Evolutionary conservation across 2,797 vertebrate species (phyloP), one percentile per base, ranked within the genome.

Genomic region (Poecilia velifera): DNA sequence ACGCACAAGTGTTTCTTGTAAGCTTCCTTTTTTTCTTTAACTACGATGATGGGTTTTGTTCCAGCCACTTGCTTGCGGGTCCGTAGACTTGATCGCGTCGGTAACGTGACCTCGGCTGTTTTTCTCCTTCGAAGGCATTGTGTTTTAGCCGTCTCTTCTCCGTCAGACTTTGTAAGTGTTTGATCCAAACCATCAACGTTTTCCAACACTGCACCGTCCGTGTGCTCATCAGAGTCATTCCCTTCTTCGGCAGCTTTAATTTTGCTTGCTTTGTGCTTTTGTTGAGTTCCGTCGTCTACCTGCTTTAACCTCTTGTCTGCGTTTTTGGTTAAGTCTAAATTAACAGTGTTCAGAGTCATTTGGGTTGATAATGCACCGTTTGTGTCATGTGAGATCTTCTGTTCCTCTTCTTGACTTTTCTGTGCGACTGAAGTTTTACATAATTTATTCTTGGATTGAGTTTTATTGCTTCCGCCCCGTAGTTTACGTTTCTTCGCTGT

Each of bases 1-100:
- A 94, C 84, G 82, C 94, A 95, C 73, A 93, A 93, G 74, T 94
- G 92, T 68, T 93, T 94, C 79, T 92, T 94, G 47, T 59, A 46
- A 0, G 82, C 7, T 16, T 90, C 84, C 43, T 88, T 91, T 73
- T 88, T 92, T 62, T 90, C 86, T 0, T 87, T 78, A 4, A 72
- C 45, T 0, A 7, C 73, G 22, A 12, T 51, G n/a, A 12, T 55
- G 3, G 86, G 75, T 49, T 79, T 73, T 18, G 14, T 79, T 66
- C 84, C 49, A 66, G 87, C 1, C 39, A 93, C 79, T 84, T 90
- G 94, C 73, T 88, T 91, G 55, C 83, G 74, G n/a, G 83, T 89
- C 76, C 91, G 86, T 73, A 49, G 84, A 86, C 91, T 94, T 47
- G 90, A 85, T 71, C 90, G 76, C 3, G 85, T 91, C 7, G 92